These are phyloP conservation scores for Neosalanx taihuensis DNA, from an alignment of 2,797 vertebrate species.

Conservation along the genomic window DNA sequence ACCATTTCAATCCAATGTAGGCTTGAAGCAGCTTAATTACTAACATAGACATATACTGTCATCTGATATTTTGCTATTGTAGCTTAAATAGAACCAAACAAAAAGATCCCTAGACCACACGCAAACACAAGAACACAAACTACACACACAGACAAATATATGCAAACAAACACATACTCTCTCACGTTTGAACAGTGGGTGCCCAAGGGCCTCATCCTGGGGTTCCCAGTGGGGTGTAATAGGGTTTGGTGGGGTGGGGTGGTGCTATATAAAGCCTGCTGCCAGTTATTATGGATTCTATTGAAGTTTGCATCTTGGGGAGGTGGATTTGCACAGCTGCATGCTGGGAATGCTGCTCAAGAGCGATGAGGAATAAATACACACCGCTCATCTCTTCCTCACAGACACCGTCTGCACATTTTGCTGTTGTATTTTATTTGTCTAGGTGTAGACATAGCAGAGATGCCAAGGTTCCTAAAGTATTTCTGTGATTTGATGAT, in stretches of 20 bases:
- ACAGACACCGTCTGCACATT: neutral
- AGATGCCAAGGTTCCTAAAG: too few relatives aligned
- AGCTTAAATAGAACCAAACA: too few relatives aligned
- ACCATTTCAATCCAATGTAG: too few relatives aligned
- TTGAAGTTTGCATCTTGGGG: constrained; percentile 16
- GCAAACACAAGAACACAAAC: neutral
- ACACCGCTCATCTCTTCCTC: neutral
- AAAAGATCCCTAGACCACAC: neutral
- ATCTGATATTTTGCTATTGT: neutral
- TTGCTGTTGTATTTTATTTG: neutral
- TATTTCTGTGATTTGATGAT: too few relatives aligned
- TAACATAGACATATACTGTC: neutral
- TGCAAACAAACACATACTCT: neutral
- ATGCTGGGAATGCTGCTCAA: constrained; percentile 2
- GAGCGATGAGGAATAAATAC: neutral
- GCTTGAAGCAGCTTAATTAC: neutral
- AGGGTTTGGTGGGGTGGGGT: neutral
- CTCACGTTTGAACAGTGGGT: neutral
- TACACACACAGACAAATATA: neutral
- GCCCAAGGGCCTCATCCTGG: neutral
- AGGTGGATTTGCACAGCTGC: constrained; percentile 8
- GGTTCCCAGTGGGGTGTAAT: constrained; percentile 6
- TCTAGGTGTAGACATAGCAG: too few relatives aligned
- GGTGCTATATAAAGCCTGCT: constrained; percentile 10
- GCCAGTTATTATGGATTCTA: constrained; percentile 23